Evolutionary conservation across 2,113 vertebrate genomes (phyloP).

Genomic region (Percopsis transmontana): DNA sequence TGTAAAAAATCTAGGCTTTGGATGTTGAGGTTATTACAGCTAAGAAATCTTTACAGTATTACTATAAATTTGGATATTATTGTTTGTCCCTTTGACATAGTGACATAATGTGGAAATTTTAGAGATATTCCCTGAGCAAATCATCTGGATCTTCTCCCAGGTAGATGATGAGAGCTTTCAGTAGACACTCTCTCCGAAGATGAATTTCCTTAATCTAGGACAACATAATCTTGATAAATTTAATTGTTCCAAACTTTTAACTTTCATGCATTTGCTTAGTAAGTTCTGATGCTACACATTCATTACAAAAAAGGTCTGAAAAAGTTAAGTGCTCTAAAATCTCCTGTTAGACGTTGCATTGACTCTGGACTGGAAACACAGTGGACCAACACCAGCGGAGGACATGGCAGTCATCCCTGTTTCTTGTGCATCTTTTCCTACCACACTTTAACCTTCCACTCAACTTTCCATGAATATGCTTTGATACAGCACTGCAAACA

Average conservation of each 20-base stretch:
- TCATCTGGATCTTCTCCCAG: slow-evolving; percentile 12
- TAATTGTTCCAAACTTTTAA: not conserved
- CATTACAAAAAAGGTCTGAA: not conserved
- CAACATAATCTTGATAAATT: not conserved
- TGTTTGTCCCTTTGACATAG: not conserved
- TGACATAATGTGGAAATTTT: not conserved
- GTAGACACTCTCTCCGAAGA: slow-evolving; percentile 5
- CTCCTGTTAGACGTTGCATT: not conserved
- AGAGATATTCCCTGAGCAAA: slow-evolving; percentile 3
- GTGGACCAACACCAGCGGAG: not conserved
- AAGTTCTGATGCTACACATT: not conserved
- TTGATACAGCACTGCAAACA: no score
- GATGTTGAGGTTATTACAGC: not conserved
- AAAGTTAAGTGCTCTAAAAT: not conserved
- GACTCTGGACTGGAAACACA: not conserved
- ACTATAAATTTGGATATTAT: not conserved
- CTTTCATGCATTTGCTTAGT: not conserved
- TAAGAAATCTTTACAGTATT: not conserved
- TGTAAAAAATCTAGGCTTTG: not conserved
- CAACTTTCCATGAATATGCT: no score
- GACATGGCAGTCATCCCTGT: no score
- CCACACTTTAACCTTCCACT: no score
- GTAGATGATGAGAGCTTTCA: slow-evolving; percentile 14
- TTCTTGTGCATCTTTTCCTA: no score
- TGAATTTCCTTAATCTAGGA: slow-evolving; percentile 6